Evolutionary conservation across 2,113 vertebrate species (phyloP).

Genomic region (Chauna torquata): DNA sequence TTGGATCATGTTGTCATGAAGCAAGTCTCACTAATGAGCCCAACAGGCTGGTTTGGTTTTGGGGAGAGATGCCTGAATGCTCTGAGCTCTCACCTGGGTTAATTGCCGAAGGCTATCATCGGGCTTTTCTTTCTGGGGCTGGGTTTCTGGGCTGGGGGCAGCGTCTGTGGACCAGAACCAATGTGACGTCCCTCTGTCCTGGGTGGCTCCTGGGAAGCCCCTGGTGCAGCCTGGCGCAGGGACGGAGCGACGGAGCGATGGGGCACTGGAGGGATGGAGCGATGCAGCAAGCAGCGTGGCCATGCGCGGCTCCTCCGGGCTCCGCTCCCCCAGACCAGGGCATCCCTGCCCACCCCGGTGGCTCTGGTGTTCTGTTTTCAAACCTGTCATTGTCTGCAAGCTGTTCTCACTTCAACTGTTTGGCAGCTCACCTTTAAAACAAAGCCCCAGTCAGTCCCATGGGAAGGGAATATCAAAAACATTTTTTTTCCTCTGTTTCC

Average conservation of each 20-base stretch:
- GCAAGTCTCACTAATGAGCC: background rate
- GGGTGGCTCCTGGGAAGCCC: background rate
- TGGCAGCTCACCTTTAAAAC: background rate
- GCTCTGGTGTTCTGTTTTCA: background rate
- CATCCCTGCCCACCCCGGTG: background rate
- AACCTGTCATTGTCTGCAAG: background rate
- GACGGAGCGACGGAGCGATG: background rate
- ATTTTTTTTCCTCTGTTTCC: background rate
- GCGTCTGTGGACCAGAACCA: rapidly evolving
- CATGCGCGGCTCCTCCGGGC: background rate
- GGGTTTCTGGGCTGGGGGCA: background rate
- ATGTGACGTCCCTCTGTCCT: background rate
- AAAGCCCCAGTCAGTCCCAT: background rate
- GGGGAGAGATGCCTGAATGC: background rate
- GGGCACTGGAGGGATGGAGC: no score
- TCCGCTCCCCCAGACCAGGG: background rate
- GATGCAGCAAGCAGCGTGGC: background rate
- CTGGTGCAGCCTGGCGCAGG: background rate
- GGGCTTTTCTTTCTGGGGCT: no score
- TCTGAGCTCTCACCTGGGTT: background rate
- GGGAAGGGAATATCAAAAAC: background rate
- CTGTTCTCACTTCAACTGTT: background rate
- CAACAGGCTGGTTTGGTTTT: background rate
- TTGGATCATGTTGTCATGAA: slow-evolving; percentile 21
- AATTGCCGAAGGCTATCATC: background rate